Base-by-base conservation (phyloP, 2,888 invertebrate genomes). In the Polyploca ridens region DNA sequence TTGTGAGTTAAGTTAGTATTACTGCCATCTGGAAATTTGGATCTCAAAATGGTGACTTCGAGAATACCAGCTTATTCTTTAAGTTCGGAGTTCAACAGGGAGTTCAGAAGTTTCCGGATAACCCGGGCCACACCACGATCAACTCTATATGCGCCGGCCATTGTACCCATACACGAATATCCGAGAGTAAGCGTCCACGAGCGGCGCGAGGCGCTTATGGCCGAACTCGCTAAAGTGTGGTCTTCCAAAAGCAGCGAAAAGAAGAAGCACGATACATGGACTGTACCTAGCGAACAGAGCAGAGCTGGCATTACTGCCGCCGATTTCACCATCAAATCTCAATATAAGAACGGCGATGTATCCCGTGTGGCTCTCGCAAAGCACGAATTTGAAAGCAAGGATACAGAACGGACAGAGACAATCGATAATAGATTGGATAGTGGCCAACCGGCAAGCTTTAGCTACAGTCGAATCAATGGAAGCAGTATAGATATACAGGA, bases 11-110 rank as follows among this genome's bases (percentile, higher is more conserved):
- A 84, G 77, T 83, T 83, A 76, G 74, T 75, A 76, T 77, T 68
- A 82, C 76, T 81, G 67, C 72, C 79, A 88, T 86, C 87, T 90
- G 89, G 87, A 93, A 92, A 89, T 87, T 90, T 92, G 89, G 93
- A 92, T 93, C 93, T 94, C 94, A 94, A 91, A 91, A 95, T 95
- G 95, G 95, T 95, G 88, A 95, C 95, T 85, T 95, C 95, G 87
- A 94, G 95, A 86, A 95, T 95, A 91, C 95, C 95, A 73, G 95
- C 95, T 87, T 95, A 95, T 91, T 94, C 94, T 87, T 90, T 95
- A 77, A 95, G 95, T 90, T 95, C 95, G 90, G 95, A 95, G 90
- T 93, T 95, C 90, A 94, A 94, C 90, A 93, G 94, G 88, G 94
- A 94, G 91, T 94, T 94, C 89, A 92, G 94, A 90, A 94, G 94